A percentile compares a stretch with the other conserved stretches of the same genome.
These are phyloP conservation scores for Luidia sarsii DNA, from an alignment of 53 echinoderm and acorn worm genomes.

Conservation along the genomic window DNA sequence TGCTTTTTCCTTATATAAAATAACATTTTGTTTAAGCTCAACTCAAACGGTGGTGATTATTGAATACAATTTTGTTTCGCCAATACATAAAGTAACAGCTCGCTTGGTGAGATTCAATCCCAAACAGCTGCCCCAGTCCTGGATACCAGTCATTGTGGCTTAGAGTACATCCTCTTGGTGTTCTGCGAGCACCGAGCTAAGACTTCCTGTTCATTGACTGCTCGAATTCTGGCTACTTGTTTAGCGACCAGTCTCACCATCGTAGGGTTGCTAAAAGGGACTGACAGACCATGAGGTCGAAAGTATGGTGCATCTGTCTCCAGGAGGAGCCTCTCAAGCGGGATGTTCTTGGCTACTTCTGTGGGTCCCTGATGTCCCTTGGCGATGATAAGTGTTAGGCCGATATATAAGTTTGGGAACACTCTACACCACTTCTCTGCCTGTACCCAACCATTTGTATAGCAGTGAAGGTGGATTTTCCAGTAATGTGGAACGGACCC, in stretches of 20 bases:
- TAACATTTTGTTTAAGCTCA: too few species aligned
- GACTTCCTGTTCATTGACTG: background rate
- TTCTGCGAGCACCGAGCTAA: background rate
- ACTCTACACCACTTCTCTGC: background rate
- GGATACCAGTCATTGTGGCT: too few species aligned
- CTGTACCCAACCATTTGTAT: background rate
- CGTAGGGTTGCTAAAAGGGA: conserved; percentile 16
- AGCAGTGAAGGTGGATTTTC: conserved; percentile 35
- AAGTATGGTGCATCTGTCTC: conserved; percentile 22
- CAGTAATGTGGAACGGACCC: background rate
- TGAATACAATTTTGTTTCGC: too few species aligned
- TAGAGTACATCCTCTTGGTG: conserved; percentile 12
- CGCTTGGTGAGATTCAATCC: too few species aligned
- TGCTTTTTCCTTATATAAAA: too few species aligned
- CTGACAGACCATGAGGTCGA: too few species aligned
- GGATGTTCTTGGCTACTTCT: conserved; percentile 1
- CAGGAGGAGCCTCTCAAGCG: background rate
- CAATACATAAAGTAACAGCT: too few species aligned
- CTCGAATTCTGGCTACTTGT: background rate
- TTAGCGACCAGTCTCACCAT: background rate
- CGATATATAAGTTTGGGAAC: background rate
- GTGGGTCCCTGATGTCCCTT: background rate
- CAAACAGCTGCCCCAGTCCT: too few species aligned
- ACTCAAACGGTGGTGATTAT: too few species aligned
- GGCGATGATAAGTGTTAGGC: background rate